Evolutionary conservation across 2,888 invertebrate species (phyloP).

Genomic region (Apoderus coryli): DNA sequence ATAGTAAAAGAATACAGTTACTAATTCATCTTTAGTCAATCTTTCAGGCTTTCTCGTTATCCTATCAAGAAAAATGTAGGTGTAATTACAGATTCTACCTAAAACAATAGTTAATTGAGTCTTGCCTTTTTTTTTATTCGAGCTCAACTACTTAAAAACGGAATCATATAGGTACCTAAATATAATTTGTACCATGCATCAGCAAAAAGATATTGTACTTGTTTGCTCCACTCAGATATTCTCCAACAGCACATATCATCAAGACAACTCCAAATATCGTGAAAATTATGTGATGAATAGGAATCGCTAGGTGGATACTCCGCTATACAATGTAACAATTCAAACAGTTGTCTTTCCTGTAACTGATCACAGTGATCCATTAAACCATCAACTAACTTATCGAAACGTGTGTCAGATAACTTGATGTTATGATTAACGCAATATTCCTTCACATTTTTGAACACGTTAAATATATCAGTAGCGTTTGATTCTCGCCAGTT

Average conservation of each 20-base stretch:
- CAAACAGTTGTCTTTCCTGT: constrained; percentile 40
- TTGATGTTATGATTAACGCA: constrained; percentile 23
- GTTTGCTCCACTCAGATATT: constrained; percentile 36
- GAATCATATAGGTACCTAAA: constrained; percentile 22
- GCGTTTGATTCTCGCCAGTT: constrained; percentile 23
- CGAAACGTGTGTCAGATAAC: constrained; percentile 27
- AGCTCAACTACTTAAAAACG: constrained; percentile 11
- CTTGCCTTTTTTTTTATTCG: no score
- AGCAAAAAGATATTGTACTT: constrained; percentile 41
- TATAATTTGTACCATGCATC: constrained; percentile 50
- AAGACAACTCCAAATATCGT: constrained; percentile 50
- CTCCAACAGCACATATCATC: constrained; percentile 46
- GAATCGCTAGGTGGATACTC: constrained; percentile 39
- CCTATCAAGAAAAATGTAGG: constrained; percentile 42
- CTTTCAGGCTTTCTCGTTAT: constrained; percentile 41
- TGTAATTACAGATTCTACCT: constrained; percentile 40
- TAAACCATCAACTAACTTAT: constrained; percentile 30
- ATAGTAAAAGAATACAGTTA: constrained; percentile 52
- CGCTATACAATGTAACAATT: constrained; percentile 36
- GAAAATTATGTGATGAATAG: constrained; percentile 41
- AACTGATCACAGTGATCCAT: constrained; percentile 39
- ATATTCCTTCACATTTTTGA: constrained; percentile 22
- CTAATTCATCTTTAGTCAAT: constrained; percentile 44
- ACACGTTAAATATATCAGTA: constrained; percentile 25
- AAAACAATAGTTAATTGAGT: constrained; percentile 27